A percentile compares a stretch with the other conserved stretches of the same genome.
Evolutionary conservation across 2,888 invertebrate species (phyloP).

Genomic region (Acleris sparsana): DNA sequence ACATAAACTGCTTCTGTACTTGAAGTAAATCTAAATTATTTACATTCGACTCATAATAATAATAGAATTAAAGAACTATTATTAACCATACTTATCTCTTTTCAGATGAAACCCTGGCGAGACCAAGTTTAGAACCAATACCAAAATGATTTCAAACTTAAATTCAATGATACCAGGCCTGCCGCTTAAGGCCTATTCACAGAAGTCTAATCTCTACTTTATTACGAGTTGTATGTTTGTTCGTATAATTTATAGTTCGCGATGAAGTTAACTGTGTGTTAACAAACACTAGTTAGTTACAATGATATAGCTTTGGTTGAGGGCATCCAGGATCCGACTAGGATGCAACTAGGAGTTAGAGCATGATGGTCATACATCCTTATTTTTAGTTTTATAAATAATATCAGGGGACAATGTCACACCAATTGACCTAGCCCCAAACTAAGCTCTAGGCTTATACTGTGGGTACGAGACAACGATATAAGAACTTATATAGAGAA

Average conservation of each 20-base stretch:
- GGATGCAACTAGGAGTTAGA: background rate
- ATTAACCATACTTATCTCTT: constrained; percentile 7
- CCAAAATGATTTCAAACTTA: too few species aligned
- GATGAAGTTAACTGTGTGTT: constrained; percentile 33
- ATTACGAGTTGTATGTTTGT: constrained; percentile 17
- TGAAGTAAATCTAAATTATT: too few species aligned
- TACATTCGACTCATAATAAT: too few species aligned
- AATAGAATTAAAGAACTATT: too few species aligned
- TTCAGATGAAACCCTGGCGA: constrained; percentile 1
- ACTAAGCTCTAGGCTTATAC: too few species aligned
- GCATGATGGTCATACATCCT: background rate
- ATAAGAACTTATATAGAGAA: too few species aligned
- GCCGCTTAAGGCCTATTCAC: constrained; percentile 3
- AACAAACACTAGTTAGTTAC: constrained; percentile 28
- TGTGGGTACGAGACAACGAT: too few species aligned
- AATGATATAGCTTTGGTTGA: background rate
- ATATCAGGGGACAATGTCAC: too few species aligned
- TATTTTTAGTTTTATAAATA: too few species aligned
- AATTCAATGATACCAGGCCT: too few species aligned
- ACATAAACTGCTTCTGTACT: too few species aligned
- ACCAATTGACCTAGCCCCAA: too few species aligned
- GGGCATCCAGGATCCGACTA: background rate
- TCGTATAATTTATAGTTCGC: constrained; percentile 22
- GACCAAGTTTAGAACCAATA: background rate
- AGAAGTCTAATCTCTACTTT: constrained; percentile 12